phyloP scores from a whole-genome alignment of 2,888 invertebrate species.

The Apodemia zela region DNA sequence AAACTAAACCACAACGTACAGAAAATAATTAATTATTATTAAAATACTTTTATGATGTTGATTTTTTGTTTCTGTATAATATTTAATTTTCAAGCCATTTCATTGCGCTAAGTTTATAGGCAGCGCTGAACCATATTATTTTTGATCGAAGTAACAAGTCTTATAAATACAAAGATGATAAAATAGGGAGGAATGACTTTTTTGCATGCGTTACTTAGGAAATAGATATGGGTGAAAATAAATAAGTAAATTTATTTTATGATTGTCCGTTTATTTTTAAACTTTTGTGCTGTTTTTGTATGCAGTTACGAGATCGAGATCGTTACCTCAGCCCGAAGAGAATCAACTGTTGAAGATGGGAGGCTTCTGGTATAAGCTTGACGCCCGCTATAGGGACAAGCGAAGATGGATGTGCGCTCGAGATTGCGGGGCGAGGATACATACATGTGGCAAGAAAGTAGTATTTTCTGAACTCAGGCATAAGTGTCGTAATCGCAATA shows the following conservation, averaged over 20 bases:
- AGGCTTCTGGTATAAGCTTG: slow-evolving; percentile 63
- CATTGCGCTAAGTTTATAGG: too few relatives aligned
- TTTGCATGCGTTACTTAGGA: too few relatives aligned
- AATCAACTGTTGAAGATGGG: slow-evolving; percentile 56
- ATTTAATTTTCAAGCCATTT: too few relatives aligned
- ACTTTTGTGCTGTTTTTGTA: slow-evolving; percentile 25
- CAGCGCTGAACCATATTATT: too few relatives aligned
- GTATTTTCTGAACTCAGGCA: slow-evolving; percentile 65
- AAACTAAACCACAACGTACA: too few relatives aligned
- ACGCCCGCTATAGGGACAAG: slow-evolving; percentile 53
- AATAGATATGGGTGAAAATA: neutral
- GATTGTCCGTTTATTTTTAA: slow-evolving; percentile 17
- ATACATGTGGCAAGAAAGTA: slow-evolving; percentile 59
- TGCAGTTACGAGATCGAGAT: slow-evolving; percentile 22
- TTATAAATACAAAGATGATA: too few relatives aligned
- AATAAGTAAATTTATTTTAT: neutral
- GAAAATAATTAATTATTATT: too few relatives aligned
- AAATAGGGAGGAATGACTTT: too few relatives aligned
- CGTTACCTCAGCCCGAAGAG: slow-evolving; percentile 27
- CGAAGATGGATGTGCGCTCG: slow-evolving; percentile 69
- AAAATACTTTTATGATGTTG: too few relatives aligned
- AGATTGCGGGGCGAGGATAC: slow-evolving; percentile 65
- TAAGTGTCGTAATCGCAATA: slow-evolving; percentile 44
- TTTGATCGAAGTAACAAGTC: too few relatives aligned
- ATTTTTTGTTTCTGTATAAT: too few relatives aligned